Conservation (phyloP, 2,113 vertebrate species). For the Cichladusa arquata region DNA sequence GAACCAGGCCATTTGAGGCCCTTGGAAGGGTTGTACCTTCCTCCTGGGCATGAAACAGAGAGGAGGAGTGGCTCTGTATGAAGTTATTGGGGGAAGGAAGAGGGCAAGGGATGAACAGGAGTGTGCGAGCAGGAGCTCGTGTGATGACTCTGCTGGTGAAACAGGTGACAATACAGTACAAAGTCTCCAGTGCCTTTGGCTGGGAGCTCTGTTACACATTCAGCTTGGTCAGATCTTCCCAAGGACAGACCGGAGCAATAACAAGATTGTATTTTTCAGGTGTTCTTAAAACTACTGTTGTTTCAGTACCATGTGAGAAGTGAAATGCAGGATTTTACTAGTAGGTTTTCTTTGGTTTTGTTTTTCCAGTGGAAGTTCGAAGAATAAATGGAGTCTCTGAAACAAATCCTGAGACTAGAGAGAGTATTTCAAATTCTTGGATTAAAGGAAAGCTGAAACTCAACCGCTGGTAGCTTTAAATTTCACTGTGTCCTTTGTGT, state of each 20-base stretch:
- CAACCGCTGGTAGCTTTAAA: neutral
- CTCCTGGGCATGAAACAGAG: neutral
- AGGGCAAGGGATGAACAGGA: neutral
- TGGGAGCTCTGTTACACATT: neutral
- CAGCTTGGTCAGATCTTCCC: neutral
- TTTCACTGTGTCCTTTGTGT: neutral
- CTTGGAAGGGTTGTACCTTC: neutral
- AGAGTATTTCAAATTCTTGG: neutral
- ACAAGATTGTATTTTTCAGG: neutral
- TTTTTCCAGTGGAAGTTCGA: neutral
- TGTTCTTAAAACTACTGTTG: neutral
- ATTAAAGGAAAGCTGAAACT: neutral
- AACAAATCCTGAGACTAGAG: neutral
- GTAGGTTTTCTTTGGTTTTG: neutral
- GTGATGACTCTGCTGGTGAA: neutral
- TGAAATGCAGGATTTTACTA: neutral
- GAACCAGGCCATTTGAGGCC: neutral
- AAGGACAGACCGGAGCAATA: rapidly evolving
- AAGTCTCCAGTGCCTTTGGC: neutral
- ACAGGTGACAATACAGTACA: rapidly evolving
- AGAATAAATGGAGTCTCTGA: neutral
- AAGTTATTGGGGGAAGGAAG: neutral
- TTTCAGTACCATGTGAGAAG: neutral
- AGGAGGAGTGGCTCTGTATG: neutral
- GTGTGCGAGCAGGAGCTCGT: neutral